Conservation (phyloP, 2,113 vertebrate species). For the Odocoileus virginianus region DNA sequence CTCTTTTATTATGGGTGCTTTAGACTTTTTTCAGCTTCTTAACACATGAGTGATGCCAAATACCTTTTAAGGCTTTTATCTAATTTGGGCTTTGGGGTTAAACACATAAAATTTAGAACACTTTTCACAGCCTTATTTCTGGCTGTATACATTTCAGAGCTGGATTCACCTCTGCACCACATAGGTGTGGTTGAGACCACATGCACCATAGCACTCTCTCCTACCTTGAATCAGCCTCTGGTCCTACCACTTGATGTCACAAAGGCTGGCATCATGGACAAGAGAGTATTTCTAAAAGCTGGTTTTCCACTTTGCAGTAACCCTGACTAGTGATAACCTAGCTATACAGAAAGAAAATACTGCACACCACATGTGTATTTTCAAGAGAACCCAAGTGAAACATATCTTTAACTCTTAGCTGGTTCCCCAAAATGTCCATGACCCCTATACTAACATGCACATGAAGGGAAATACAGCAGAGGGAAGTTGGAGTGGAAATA, state of each 20-base stretch:
- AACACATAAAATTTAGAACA: not conserved
- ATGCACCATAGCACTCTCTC: not conserved
- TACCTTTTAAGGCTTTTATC: not conserved
- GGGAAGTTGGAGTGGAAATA: not conserved
- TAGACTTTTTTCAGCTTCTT: not conserved
- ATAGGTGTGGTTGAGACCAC: not conserved
- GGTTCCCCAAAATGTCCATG: not conserved
- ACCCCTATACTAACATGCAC: not conserved
- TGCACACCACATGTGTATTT: not conserved
- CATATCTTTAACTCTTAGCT: not conserved
- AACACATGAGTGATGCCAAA: not conserved
- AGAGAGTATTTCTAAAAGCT: conserved; percentile 26
- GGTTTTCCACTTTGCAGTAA: not conserved
- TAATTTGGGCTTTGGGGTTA: not conserved
- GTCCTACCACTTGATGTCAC: not conserved
- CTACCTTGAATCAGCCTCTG: not conserved
- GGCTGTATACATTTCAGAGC: not conserved
- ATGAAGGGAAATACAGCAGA: not conserved
- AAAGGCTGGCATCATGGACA: not conserved
- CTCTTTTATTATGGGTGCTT: not conserved
- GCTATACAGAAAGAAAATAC: not conserved
- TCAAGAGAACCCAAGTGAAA: not conserved
- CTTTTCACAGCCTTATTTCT: not conserved
- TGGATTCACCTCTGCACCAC: not conserved
- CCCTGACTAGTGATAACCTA: not conserved